Conservation (phyloP, 2,797 vertebrate genomes). For the Rhincodon typus region DNA sequence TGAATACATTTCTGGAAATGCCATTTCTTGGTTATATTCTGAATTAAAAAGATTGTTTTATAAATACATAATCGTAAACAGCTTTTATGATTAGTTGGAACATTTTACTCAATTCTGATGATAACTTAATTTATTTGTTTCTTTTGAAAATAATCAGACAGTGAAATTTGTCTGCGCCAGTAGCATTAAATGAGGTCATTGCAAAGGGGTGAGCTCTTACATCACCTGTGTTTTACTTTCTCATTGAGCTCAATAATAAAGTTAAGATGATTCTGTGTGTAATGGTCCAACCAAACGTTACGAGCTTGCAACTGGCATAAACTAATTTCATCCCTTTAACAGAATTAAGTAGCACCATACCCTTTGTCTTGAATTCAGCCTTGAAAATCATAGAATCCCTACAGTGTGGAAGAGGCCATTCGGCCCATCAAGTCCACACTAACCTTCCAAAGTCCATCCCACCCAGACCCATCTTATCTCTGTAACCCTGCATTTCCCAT, state of each 20-base stretch:
- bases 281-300: neutral
- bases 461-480: no score
- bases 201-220: neutral
- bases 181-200: neutral
- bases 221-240: neutral
- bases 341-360: neutral
- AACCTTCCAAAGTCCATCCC: no score
- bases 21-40: neutral
- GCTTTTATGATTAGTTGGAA: neutral
- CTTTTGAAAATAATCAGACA: neutral
- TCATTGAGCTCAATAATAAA: neutral
- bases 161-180: neutral
- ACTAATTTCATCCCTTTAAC: neutral
- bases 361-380: neutral
- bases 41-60: neutral
- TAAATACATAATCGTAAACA: neutral
- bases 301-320: neutral
- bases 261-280: no score
- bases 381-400: neutral
- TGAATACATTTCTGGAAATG: conserved; percentile 24
- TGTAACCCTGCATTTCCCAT: no score
- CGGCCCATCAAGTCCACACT: no score
- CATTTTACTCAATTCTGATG: neutral
- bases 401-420: no score
- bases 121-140: neutral